Evolutionary conservation across 2,888 invertebrate genomes (phyloP), one percentile per base, ranked within the genome.

Genomic region (Oligia strigilis): DNA sequence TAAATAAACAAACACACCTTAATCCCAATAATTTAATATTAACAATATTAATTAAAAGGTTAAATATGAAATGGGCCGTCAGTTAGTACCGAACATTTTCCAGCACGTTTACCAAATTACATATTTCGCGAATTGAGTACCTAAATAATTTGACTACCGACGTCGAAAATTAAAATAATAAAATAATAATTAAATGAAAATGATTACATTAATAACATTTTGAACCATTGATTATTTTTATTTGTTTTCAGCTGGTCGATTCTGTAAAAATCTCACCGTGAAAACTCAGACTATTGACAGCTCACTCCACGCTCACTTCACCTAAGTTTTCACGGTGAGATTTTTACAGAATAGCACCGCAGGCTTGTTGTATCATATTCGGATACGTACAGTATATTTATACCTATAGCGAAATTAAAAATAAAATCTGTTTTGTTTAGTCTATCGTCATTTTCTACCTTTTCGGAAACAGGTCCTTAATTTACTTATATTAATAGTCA

Each of bases 121-220:
- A 43, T 46, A n/a, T 66, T 60, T 66, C 13, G 3, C 19, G 1
- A n/a, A 36, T 11, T 43, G 2, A 36, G 46, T 29, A 29, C 29
- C 29, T 29, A 8, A 83, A 46, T 83, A n/a, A 80, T 83, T 83
- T 60, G 5, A 36, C 14, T 36, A 60, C 36, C 14, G n/a, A n/a
- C 14, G 4, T 66, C 4, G 19, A 66, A 66, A 52, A 43, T 43
- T 43, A 43, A 4, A 6, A 6, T 6, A 4, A 43, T 4, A 43
- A 4, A 6, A 6, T 6, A 43, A 6, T 66, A 36, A 60, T 83
- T 43, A 36, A 60, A 77, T 17, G n/a, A 52, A 80, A 67, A 78
- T 52, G 0, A 52, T 52, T 36, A 36, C 0, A 29, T 40, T 58
- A n/a, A 40, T 17, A 23, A n/a, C 0, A 52, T 66, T 83, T 77